A percentile compares a stretch with the other conserved stretches of the same genome.
Evolutionary conservation across 2,888 invertebrate species (phyloP).

Genomic region (Hermodice carunculata): DNA sequence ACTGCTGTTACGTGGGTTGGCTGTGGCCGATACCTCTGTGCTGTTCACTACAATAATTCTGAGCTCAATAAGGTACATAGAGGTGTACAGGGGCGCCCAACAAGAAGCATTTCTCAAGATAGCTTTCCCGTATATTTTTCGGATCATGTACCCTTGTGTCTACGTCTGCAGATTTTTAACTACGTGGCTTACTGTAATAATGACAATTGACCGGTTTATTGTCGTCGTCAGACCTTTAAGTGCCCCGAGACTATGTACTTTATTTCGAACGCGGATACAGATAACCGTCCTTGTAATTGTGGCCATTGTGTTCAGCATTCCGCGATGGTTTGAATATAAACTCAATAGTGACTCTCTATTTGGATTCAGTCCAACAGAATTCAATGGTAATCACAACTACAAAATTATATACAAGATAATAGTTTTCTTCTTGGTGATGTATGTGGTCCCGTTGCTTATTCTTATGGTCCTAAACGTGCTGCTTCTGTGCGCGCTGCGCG

Average conservation of each 20-base stretch:
- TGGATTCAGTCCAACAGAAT: conserved; percentile 9
- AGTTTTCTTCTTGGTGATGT: conserved; percentile 34
- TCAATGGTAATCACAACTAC: conserved; percentile 29
- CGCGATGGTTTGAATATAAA: conserved; percentile 37
- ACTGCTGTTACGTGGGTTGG: conserved; percentile 31
- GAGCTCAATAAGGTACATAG: conserved; percentile 20
- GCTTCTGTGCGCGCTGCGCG: conserved; percentile 23
- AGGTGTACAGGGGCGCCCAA: neutral
- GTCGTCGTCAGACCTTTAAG: conserved; percentile 41
- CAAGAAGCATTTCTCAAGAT: conserved; percentile 7
- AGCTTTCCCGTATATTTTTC: conserved; percentile 19
- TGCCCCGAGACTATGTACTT: conserved; percentile 38
- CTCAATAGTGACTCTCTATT: neutral
- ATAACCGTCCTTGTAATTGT: conserved; percentile 25
- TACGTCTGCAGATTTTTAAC: conserved; percentile 32
- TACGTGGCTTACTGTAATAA: conserved; percentile 40
- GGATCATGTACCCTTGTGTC: conserved; percentile 27
- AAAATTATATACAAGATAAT: conserved; percentile 34
- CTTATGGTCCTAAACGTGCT: conserved; percentile 36
- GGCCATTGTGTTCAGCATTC: conserved; percentile 29
- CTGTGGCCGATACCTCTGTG: conserved; percentile 32
- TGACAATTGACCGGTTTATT: conserved; percentile 41
- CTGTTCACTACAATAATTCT: conserved; percentile 28
- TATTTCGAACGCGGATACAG: conserved; percentile 22
- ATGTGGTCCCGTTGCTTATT: conserved; percentile 33